These are phyloP conservation scores for Tragelaphus imberbis DNA, from an alignment of 2,113 vertebrate genomes.

Conservation along the genomic window DNA sequence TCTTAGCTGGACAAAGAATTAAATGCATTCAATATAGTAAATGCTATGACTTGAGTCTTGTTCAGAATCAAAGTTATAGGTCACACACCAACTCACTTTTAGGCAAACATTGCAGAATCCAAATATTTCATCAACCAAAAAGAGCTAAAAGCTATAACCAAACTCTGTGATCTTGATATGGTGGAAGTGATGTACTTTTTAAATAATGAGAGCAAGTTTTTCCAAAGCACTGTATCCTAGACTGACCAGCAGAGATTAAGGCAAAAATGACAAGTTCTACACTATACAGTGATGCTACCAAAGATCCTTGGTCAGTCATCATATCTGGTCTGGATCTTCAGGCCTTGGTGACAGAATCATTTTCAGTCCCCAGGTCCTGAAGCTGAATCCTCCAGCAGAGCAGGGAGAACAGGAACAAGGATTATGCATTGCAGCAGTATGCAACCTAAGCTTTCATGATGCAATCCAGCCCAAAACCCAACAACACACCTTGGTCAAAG, in stretches of 20 bases:
- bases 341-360: not conserved
- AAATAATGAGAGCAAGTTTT: not conserved
- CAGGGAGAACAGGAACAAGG: not conserved
- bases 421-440: not conserved
- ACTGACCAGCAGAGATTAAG: not conserved
- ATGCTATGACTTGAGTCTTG: not conserved
- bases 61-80: constrained; percentile 10
- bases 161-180: not conserved
- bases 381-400: not conserved
- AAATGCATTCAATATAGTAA: not conserved
- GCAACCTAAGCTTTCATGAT: not conserved
- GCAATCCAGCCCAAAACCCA: not conserved
- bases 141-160: not conserved
- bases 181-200: not conserved
- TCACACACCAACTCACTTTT: constrained; percentile 15
- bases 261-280: not conserved
- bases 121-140: not conserved
- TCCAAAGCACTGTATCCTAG: not conserved
- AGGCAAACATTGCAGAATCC: not conserved
- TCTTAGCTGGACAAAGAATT: constrained; percentile 1
- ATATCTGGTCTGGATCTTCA: not conserved
- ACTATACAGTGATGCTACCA: not conserved
- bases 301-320: not conserved
- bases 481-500: not conserved
- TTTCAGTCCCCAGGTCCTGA: not conserved